A percentile compares a stretch with the other conserved stretches of the same genome.
These are phyloP conservation scores for Trematocara stigmaticum DNA, from an alignment of 2,113 vertebrate genomes.

Conservation along the genomic window DNA sequence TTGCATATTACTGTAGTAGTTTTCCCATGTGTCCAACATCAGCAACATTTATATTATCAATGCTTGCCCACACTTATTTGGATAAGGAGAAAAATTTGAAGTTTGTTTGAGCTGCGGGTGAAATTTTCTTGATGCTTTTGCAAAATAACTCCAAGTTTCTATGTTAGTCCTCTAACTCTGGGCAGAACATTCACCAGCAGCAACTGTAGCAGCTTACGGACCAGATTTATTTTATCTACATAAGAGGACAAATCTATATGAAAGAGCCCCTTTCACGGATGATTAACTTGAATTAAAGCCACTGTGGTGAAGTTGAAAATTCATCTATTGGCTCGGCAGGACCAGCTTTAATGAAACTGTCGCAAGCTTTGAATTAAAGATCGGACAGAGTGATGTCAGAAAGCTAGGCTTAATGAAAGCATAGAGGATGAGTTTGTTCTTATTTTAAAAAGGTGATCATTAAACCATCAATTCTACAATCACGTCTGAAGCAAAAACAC, in stretches of 20 bases:
- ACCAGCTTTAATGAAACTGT: neutral
- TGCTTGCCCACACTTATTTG: neutral
- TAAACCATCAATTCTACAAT: neutral
- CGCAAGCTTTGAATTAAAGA: conserved; percentile 7
- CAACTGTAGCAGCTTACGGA: neutral
- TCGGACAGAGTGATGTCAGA: neutral
- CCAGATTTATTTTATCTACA: neutral
- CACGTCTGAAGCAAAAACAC: neutral
- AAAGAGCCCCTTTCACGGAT: neutral
- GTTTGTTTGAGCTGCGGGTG: neutral
- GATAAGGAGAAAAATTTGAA: neutral
- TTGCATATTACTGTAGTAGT: neutral
- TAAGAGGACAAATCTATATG: neutral
- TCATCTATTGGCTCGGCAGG: neutral
- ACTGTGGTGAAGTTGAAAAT: neutral
- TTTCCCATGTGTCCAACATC: neutral
- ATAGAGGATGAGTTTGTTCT: neutral
- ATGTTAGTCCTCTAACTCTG: neutral
- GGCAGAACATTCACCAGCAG: neutral
- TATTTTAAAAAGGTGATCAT: neutral
- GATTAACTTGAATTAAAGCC: neutral
- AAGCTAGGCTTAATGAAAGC: neutral
- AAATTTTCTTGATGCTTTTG: neutral
- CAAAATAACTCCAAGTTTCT: neutral
- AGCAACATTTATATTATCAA: neutral